Evolutionary conservation across 2,797 vertebrate species (phyloP), one percentile per base, ranked within the genome.

Genomic region (Sebastes cheni): DNA sequence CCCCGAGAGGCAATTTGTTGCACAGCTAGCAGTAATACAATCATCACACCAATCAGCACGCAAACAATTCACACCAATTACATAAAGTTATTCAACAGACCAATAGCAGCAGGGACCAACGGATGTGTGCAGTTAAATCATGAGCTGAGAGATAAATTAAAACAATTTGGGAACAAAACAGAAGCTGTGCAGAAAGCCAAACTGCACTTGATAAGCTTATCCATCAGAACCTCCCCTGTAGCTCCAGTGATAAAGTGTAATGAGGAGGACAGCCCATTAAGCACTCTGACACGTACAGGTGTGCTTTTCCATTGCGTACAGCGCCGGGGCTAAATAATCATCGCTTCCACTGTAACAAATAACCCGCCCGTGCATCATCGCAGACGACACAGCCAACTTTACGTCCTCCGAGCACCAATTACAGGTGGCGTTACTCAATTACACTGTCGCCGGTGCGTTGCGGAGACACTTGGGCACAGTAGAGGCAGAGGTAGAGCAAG

Each of bases 211-310:
- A 83, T 84, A 60, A 86, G 82, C 73, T 25, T 76, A 86, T 91
- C 83, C 77, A 85, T 93, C 90, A 89, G 79, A 76, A 87, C 83
- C 79, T 85, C 77, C 88, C 87, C 89, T 78, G 86, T 67, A 89
- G 90, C 83, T 80, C 72, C 67, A 2, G 84, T 86, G 86, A 91
- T 92, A 30, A 89, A 90, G 81, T 75, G 64, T 76, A 86, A 84
- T 1, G 6, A 72, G 78, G 3, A 54, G 72, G 82, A 82, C 77
- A 88, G 87, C 83, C 84, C 83, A 91, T 93, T 90, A 89, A 84
- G 68, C 81, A 86, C 78, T 55, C 67, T 71, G 80, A 83, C 77
- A 76, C 56, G 14, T 81, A 79, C 91, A 93, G 85, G 84, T 90
- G 86, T 78, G 83, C 56, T 77, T 75, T 84, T 80, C 42, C 80